Percentiles rank a stretch among this genome's conserved stretches.
phyloP scores from a whole-genome alignment of 1,140 invertebrate genomes.

The Chlorops oryzae region DNA sequence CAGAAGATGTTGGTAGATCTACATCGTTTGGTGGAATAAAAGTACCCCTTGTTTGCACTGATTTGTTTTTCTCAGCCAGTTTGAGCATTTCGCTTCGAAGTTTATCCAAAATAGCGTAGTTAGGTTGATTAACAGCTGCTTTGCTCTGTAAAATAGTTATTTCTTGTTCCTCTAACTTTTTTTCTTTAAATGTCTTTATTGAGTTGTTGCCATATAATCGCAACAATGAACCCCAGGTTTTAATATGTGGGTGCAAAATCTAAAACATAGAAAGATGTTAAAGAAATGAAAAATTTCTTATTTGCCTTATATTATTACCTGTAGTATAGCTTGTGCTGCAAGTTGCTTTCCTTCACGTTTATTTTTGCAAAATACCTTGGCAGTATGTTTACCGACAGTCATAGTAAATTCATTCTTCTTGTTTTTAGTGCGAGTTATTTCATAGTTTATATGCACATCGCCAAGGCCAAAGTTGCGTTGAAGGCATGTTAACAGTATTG shows the following conservation, averaged over 20 bases:
- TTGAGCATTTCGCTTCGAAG: slow-evolving; percentile 83
- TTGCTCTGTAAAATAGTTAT: slow-evolving; percentile 87
- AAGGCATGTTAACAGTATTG: slow-evolving; percentile 85
- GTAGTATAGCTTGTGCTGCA: slow-evolving; percentile 90
- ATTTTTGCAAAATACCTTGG: slow-evolving; percentile 86
- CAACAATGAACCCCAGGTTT: slow-evolving; percentile 90
- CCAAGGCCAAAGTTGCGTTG: slow-evolving; percentile 88
- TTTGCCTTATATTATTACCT: too few relatives aligned
- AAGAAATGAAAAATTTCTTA: too few relatives aligned
- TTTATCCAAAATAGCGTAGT: slow-evolving; percentile 88
- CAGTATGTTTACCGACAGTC: slow-evolving; percentile 87
- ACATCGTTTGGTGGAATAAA: slow-evolving; percentile 60
- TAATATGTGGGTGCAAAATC: slow-evolving; percentile 85
- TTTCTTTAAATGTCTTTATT: slow-evolving; percentile 87
- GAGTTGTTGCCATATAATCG: slow-evolving; percentile 89
- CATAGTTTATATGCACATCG: slow-evolving; percentile 82
- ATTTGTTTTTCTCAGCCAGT: slow-evolving; percentile 60
- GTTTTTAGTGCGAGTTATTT: slow-evolving; percentile 82
- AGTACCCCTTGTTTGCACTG: slow-evolving; percentile 67
- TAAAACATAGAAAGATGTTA: slow-evolving; percentile 42
- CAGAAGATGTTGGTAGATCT: slow-evolving; percentile 62
- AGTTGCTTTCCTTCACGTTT: slow-evolving; percentile 96
- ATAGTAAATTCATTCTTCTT: slow-evolving; percentile 93
- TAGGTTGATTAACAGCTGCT: slow-evolving; percentile 85
- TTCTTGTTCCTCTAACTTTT: slow-evolving; percentile 90